A percentile compares a stretch with the other conserved stretches of the same genome.
Conservation (phyloP, 2,888 invertebrate genomes). For the Elegia similella region DNA sequence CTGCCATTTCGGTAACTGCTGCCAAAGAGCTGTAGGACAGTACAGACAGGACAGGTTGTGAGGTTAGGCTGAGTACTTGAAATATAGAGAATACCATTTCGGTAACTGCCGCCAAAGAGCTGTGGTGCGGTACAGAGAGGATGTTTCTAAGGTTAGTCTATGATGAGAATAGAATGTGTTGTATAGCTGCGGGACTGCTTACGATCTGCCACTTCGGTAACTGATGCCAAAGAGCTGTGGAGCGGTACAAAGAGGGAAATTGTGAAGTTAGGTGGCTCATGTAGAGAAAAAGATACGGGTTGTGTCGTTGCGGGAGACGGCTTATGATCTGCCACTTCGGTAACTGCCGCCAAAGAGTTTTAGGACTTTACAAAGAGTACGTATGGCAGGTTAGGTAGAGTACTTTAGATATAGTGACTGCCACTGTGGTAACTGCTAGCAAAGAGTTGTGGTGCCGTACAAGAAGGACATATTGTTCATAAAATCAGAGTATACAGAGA, state of each 20-base stretch:
- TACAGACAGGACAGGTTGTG: background rate
- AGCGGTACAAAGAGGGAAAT: no score
- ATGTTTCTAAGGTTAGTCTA: background rate
- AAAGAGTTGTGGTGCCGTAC: conserved; percentile 28
- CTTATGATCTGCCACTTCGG: conserved; percentile 71
- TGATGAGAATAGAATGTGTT: no score
- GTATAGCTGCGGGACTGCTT: conserved; percentile 67
- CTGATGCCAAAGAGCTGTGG: conserved; percentile 43
- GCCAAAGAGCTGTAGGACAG: conserved; percentile 32
- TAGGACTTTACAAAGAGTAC: background rate
- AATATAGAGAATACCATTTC: conserved; percentile 78
- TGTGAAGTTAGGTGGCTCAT: background rate
- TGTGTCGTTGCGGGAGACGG: conserved; percentile 53
- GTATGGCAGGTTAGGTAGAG: background rate
- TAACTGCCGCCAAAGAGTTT: conserved; percentile 52
- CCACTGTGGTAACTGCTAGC: no score
- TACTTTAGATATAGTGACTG: conserved; percentile 53
- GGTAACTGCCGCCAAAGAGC: conserved; percentile 57
- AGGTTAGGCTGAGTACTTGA: background rate
- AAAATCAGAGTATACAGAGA: no score
- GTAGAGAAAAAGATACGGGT: conserved; percentile 15
- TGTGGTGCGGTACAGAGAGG: background rate
- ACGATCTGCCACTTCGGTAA: conserved; percentile 77
- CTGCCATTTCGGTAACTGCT: conserved; percentile 74
- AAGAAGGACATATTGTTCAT: background rate